Percentiles rank a stretch among this genome's conserved stretches.
Evolutionary conservation across 2,888 invertebrate species (phyloP).

Genomic region (Papilio elwesi): DNA sequence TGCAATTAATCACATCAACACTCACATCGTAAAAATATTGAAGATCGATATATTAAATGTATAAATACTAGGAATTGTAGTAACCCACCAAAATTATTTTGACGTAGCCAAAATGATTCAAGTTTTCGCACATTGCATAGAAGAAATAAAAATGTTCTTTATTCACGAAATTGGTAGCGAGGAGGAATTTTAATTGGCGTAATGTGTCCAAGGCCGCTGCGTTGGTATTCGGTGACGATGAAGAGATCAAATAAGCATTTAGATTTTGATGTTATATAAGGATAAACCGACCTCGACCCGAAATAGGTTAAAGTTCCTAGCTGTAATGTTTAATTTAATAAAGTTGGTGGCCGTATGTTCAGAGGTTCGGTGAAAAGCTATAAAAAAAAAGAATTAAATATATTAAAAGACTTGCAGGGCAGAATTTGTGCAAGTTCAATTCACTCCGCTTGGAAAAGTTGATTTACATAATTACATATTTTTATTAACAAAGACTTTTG

Average conservation of each 20-base stretch:
- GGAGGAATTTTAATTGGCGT: slow-evolving; percentile 23
- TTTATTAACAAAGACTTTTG: too few species aligned
- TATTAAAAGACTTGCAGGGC: background rate
- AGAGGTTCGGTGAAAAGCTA: background rate
- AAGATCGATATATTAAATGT: background rate
- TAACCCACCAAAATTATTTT: too few species aligned
- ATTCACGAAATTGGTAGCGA: slow-evolving; percentile 3
- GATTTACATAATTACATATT: too few species aligned
- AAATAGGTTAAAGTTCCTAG: background rate
- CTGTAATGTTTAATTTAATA: background rate
- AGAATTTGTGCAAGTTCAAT: too few species aligned
- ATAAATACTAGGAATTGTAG: background rate
- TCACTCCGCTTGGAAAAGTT: too few species aligned
- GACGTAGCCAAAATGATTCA: too few species aligned
- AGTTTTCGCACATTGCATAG: background rate
- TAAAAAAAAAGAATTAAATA: background rate
- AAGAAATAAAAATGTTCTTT: background rate
- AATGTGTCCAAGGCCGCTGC: slow-evolving; percentile 6
- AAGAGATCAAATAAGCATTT: background rate
- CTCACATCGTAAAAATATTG: too few species aligned
- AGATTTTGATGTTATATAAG: background rate
- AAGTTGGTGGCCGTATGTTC: background rate
- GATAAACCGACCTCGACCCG: background rate
- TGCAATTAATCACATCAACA: too few species aligned
- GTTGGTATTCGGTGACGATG: background rate